Evolutionary conservation across 2,797 vertebrate genomes (phyloP).

Genomic region (Hypotaenidia okinawae): DNA sequence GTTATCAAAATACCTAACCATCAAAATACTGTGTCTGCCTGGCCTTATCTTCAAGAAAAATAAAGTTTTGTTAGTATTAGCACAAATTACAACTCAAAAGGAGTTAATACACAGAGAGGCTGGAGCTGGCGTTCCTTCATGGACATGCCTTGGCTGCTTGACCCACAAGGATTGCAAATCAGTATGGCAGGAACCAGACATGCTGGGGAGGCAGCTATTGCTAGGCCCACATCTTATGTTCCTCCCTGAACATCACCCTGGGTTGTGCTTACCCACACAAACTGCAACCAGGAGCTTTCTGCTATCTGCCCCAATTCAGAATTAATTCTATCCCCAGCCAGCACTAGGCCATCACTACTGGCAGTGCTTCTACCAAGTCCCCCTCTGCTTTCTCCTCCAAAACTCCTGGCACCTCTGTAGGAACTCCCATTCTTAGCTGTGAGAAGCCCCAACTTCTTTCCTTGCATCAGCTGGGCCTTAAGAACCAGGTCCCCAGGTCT

Average conservation of each 20-base stretch:
- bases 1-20: background rate
- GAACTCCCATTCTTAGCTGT: background rate
- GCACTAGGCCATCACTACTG: background rate
- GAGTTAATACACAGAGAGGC: background rate
- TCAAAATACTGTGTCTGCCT: background rate
- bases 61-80: background rate
- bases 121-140: background rate
- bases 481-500: background rate
- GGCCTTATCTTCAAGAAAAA: background rate
- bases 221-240: background rate
- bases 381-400: background rate
- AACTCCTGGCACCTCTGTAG: background rate
- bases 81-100: background rate
- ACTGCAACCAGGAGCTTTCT: background rate
- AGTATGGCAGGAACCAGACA: background rate
- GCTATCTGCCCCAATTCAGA: background rate
- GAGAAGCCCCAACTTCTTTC: background rate
- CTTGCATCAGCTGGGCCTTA: background rate
- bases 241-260: background rate
- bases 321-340: background rate
- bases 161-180: background rate
- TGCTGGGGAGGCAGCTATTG: background rate
- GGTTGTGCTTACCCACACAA: background rate
- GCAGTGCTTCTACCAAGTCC: background rate
- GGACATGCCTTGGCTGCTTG: background rate